phyloP scores from a whole-genome alignment of 1,140 invertebrate species.

The Drosophila littoralis region DNA sequence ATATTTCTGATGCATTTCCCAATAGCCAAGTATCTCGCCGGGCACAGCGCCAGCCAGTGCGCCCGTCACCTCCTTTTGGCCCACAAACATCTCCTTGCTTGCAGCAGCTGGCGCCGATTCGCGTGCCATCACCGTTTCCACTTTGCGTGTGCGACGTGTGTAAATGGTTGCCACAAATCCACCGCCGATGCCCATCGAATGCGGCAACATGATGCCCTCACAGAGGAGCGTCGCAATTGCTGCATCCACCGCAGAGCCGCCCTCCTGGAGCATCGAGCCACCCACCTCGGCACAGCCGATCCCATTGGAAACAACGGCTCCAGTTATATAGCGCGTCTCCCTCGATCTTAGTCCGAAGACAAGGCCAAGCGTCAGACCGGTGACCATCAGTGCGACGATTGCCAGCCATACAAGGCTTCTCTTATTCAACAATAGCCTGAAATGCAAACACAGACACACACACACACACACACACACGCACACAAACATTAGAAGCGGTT shows the following conservation, averaged over 20 bases:
- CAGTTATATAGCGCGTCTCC: conserved; percentile 49
- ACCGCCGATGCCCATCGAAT: conserved; percentile 96
- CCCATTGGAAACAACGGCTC: conserved; percentile 79
- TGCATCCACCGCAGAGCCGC: conserved; percentile 95
- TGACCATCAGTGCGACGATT: conserved; percentile 57
- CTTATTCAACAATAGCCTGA: conserved; percentile 65
- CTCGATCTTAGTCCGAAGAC: conserved; percentile 63
- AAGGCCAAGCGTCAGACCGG: conserved; percentile 66
- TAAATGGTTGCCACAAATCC: conserved; percentile 94
- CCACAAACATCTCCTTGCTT: conserved; percentile 89
- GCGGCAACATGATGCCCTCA: conserved; percentile 92
- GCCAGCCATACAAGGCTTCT: conserved; percentile 68
- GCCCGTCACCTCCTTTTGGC: conserved; percentile 71
- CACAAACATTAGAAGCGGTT: background rate
- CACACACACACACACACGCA: background rate
- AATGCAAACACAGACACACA: background rate
- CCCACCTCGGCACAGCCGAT: conserved; percentile 75
- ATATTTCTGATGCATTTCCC: conserved; percentile 91
- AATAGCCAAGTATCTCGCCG: conserved; percentile 95
- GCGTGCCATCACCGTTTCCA: conserved; percentile 90
- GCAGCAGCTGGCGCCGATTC: conserved; percentile 91
- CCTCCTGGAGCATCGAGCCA: conserved; percentile 87
- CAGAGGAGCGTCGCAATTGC: conserved; percentile 94
- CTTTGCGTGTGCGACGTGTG: conserved; percentile 86
- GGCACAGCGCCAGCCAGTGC: conserved; percentile 94